Evolutionary conservation across 2,113 vertebrate genomes (phyloP), one percentile per base, ranked within the genome.

Genomic region (Salvelinus alpinus): DNA sequence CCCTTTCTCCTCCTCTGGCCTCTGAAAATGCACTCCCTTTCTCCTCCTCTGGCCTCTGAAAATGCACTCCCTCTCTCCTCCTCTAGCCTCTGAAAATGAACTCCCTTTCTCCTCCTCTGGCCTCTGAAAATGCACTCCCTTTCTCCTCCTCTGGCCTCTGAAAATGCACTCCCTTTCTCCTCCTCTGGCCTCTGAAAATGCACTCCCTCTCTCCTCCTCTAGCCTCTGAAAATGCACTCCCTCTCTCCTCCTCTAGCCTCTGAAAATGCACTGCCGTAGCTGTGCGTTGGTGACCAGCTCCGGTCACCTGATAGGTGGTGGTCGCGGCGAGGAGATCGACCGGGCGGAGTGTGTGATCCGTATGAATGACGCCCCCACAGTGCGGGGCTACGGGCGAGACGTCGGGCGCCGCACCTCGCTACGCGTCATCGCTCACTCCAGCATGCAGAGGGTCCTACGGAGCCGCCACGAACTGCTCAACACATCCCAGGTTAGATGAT

Each of bases 231-330:
- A 27, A 27, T 27, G 27, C 27, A 2, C 27, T 27, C 27, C 4
- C 1, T 34, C 5, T 34, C 31, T 34, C 31, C 31, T 7, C 31
- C 5, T 6, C 31, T 7, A 34, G 31, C 31, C 31, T 34, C 31
- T 34, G 5, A 34, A 34, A 84, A 98, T 98, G 96, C 97, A 96
- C 90, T 99, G 97, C 87, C 85, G 80, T 75, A 96, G 92, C 81
- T 99, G 97, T 11, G 94, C 97, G 0, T 89, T 99, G 87, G 97
- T 99, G 72, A 99, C 96, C 78, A 99, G 97, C 91, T 99, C 97
- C 0, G 97, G 97, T 22, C 97, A 99, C 76, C 76, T 99, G 20
- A 92, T 96, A 54, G 94, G 91, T 6, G 94, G 97, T 44, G 85
- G 88, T 0, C 94, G 92, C 20, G 97, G 97, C 0, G 57, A 90